Evolutionary conservation across 1,140 invertebrate genomes (phyloP).

Genomic region (Drosophila nigromelanica): DNA sequence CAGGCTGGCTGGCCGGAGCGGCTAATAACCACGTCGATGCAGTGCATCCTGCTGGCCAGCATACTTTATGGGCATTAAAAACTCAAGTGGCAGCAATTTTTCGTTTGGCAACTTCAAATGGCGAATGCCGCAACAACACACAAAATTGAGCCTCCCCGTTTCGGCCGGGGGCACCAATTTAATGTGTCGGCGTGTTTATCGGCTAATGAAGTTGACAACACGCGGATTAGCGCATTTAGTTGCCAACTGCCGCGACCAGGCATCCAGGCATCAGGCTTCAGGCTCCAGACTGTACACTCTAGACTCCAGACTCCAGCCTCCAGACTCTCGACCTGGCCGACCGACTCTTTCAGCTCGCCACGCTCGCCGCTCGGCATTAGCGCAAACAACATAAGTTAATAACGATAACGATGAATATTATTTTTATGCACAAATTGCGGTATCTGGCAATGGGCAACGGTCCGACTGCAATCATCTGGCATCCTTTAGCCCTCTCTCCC

Average conservation of each 20-base stretch:
- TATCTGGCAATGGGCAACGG: constrained; percentile 26
- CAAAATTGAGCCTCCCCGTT: too few relatives aligned
- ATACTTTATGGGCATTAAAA: constrained; percentile 84
- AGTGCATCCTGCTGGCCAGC: constrained; percentile 65
- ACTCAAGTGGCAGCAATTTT: constrained; percentile 84
- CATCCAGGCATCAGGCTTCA: constrained; percentile 11
- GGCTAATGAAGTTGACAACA: constrained; percentile 84
- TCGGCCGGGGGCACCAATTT: constrained; percentile 62
- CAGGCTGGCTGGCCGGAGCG: constrained; percentile 10
- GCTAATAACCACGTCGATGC: constrained; percentile 53
- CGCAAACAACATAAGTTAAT: constrained; percentile 79
- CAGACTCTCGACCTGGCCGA: background rate
- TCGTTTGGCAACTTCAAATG: constrained; percentile 81
- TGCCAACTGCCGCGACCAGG: constrained; percentile 70
- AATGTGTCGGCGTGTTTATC: constrained; percentile 84
- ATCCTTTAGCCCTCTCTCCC: background rate
- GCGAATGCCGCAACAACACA: constrained; percentile 53
- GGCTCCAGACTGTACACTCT: too few relatives aligned
- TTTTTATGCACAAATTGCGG: constrained; percentile 76
- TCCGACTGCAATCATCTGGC: constrained; percentile 10
- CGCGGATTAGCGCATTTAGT: constrained; percentile 84
- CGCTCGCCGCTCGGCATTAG: constrained; percentile 42
- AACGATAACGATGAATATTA: constrained; percentile 83
- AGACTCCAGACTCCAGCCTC: background rate
- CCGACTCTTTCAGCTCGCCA: background rate